Conservation (phyloP, 2,797 vertebrate species). For the Eutrigla gurnardus region DNA sequence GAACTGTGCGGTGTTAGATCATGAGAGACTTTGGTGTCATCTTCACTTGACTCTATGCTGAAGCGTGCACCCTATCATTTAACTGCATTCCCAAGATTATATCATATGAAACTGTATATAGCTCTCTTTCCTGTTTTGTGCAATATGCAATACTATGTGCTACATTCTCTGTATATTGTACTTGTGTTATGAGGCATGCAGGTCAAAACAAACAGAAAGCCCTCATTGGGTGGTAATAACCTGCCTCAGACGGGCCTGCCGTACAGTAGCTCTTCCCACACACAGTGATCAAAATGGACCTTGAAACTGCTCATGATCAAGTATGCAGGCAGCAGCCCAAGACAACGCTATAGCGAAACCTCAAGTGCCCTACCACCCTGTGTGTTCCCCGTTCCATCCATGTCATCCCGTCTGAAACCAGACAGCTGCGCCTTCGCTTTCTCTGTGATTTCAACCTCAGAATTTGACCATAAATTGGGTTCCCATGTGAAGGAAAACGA, state of each 20-base stretch:
- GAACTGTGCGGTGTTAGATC: conserved; percentile 42
- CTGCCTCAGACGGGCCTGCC: conserved; percentile 31
- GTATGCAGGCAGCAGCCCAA: conserved; percentile 42
- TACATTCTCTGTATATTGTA: conserved; percentile 67
- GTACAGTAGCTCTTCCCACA: conserved; percentile 43
- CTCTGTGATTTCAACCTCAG: conserved; percentile 70
- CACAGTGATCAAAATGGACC: conserved; percentile 57
- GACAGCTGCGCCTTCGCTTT: conserved; percentile 68
- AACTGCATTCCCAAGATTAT: conserved; percentile 47
- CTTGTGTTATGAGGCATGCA: conserved; percentile 52
- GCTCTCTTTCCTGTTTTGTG: conserved; percentile 45
- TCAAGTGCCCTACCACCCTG: conserved; percentile 60
- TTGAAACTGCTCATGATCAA: conserved; percentile 33
- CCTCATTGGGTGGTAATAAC: conserved; percentile 34
- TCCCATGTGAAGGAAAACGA: conserved; percentile 65
- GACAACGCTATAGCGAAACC: conserved; percentile 55
- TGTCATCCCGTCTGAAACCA: conserved; percentile 52
- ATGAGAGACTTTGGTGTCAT: conserved; percentile 44
- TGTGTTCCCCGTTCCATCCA: conserved; percentile 60
- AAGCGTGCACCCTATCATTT: conserved; percentile 67
- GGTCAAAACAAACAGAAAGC: conserved; percentile 27
- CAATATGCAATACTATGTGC: conserved; percentile 32
- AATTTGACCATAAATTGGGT: conserved; percentile 61
- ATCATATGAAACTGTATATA: conserved; percentile 52
- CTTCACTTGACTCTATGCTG: conserved; percentile 7